Conservation (phyloP, 2,888 invertebrate species). For the Oxycera nigricornis region DNA sequence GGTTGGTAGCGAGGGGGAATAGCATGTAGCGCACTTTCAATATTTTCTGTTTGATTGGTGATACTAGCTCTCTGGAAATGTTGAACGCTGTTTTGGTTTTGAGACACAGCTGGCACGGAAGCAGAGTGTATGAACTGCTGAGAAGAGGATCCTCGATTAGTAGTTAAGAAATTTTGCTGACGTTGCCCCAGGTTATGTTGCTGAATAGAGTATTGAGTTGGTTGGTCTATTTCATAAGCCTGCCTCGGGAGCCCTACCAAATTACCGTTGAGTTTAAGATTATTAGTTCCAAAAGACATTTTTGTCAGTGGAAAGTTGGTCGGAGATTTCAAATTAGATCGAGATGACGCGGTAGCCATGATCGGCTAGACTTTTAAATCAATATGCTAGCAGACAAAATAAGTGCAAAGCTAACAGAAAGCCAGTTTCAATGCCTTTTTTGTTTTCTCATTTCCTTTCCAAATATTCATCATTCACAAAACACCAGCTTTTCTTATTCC, state of each 20-base stretch:
- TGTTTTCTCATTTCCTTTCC: too few relatives aligned
- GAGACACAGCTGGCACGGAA: slow-evolving; percentile 43
- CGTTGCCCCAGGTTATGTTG: slow-evolving; percentile 11
- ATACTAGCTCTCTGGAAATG: slow-evolving; percentile 38
- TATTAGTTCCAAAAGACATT: slow-evolving; percentile 44
- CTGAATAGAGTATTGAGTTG: slow-evolving; percentile 39
- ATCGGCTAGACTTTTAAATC: too few relatives aligned
- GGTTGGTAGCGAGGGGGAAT: slow-evolving; percentile 82
- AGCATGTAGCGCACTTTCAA: background rate
- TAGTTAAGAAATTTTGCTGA: slow-evolving; percentile 51
- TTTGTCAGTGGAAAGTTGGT: slow-evolving; percentile 37
- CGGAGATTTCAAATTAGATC: slow-evolving; percentile 28
- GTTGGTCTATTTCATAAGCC: slow-evolving; percentile 26
- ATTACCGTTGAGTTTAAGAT: slow-evolving; percentile 46
- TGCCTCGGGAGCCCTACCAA: slow-evolving; percentile 43
- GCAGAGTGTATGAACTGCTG: slow-evolving; percentile 10
- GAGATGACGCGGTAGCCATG: slow-evolving; percentile 33
- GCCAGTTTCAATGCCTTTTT: too few relatives aligned
- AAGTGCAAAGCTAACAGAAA: too few relatives aligned
- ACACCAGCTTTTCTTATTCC: too few relatives aligned
- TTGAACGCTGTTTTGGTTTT: slow-evolving; percentile 39
- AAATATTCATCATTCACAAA: too few relatives aligned
- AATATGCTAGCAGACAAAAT: too few relatives aligned
- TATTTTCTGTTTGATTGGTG: slow-evolving; percentile 16
- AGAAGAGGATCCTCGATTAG: slow-evolving; percentile 49